Evolutionary conservation across 2,113 vertebrate species (phyloP), one percentile per base, ranked within the genome.

Genomic region (Elephantulus edwardii): DNA sequence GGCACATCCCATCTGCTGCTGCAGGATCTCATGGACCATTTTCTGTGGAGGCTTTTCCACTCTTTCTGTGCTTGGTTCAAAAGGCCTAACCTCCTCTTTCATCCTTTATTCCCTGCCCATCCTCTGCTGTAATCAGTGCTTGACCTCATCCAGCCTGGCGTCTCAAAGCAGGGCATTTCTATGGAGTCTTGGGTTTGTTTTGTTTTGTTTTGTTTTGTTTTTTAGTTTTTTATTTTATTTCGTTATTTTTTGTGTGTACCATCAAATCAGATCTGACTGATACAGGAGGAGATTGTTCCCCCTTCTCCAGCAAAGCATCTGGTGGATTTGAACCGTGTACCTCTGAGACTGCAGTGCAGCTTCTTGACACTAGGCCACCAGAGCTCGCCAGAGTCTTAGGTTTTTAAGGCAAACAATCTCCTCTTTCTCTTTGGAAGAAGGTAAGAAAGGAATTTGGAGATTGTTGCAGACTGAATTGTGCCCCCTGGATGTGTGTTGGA

Each of bases 121-220:
- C 58, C n/a, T 66, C 64, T 10, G 9, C 35, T 16, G 33, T n/a
- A 35, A 35, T 38, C 64, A 17, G 5, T 5, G 19, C 28, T 40
- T 11, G 86, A 40, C 60, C 48, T 38, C 8, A 6, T 50, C 48
- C 44, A 24, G n/a, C 19, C 9, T 6, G 12, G 46, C 16, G 30
- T 33, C 14, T 71, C n/a, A 44, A 48, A n/a, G 20, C 33, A 54
- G 58, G 8, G 1, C 1, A n/a, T 52, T 5, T 7, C 20, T 20
- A 5, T 0, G 24, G 1, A 16, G 22, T n/a, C 8, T 13, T 9
- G 6, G 5, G 4, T n/a, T n/a, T n/a, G n/a, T n/a, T n/a, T n/a
- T n/a, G n/a, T n/a, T n/a, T n/a, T n/a, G n/a, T n/a, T n/a, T n/a
- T n/a, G n/a, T n/a, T n/a, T n/a, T n/a, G n/a, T n/a, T n/a, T n/a